phyloP scores from a whole-genome alignment of 2,888 invertebrate species.

The Cephus runcator region DNA sequence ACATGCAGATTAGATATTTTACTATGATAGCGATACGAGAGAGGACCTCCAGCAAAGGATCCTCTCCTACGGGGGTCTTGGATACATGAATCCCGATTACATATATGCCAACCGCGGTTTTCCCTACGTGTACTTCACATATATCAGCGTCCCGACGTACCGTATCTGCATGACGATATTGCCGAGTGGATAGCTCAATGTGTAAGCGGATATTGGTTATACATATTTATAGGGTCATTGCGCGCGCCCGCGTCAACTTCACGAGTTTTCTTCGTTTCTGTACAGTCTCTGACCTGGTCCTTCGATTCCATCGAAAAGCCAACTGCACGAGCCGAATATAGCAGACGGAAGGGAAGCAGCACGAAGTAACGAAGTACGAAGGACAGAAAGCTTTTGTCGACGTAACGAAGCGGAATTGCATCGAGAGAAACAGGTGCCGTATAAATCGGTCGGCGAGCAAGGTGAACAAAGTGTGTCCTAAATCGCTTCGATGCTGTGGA shows the following conservation, averaged over 20 bases:
- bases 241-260: not conserved
- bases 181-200: constrained; percentile 45
- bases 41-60: constrained; percentile 43
- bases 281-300: not conserved
- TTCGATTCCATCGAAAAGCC: not conserved
- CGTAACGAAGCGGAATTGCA: not conserved
- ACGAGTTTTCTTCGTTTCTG: not conserved
- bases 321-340: not conserved
- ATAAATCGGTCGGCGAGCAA: constrained; percentile 26
- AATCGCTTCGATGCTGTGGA: constrained; percentile 43
- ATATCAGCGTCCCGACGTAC: constrained; percentile 14
- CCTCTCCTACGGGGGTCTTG: constrained; percentile 24
- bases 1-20: constrained; percentile 58
- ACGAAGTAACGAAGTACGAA: not conserved
- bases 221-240: constrained; percentile 50
- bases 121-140: constrained; percentile 5
- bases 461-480: constrained; percentile 43
- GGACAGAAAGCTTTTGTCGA: not conserved
- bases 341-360: not conserved
- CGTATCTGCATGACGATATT: constrained; percentile 49
- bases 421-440: constrained; percentile 7
- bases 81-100: constrained; percentile 26
- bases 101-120: constrained; percentile 5
- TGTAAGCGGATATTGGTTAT: constrained; percentile 56
- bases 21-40: constrained; percentile 38